These are phyloP conservation scores for Euphydryas editha DNA, from an alignment of 2,888 invertebrate species.

Conservation along the genomic window DNA sequence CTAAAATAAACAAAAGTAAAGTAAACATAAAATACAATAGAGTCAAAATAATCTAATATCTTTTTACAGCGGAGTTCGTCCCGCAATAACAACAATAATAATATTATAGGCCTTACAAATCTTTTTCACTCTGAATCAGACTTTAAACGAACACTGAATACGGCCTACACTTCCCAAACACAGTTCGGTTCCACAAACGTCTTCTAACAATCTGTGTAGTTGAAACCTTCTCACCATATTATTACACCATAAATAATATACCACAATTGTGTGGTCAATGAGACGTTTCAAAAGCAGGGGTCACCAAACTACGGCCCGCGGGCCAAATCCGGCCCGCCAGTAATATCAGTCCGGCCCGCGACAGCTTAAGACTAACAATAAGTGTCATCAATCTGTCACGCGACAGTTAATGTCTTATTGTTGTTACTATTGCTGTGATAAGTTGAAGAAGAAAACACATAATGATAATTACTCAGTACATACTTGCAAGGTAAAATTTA, in stretches of 20 bases:
- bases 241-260: not conserved
- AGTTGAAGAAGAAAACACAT: no score
- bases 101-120: constrained; percentile 36
- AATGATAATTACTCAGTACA: no score
- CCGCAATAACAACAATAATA: constrained; percentile 20
- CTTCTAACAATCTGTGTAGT: not conserved
- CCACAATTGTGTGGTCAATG: constrained; percentile 4
- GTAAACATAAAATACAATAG: constrained; percentile 60
- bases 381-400: no score
- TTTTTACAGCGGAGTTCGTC: constrained; percentile 29
- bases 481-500: no score
- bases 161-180: not conserved
- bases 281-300: no score
- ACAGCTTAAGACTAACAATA: no score
- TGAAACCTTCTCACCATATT: not conserved
- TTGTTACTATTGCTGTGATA: no score
- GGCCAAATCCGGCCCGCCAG: no score
- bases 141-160: constrained; percentile 11
- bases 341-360: no score
- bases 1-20: constrained; percentile 58
- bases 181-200: not conserved
- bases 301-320: no score
- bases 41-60: constrained; percentile 37
- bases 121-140: constrained; percentile 31
- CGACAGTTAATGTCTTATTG: no score